These are phyloP conservation scores for Crotophaga sulcirostris DNA, from an alignment of 2,113 vertebrate genomes.

Conservation along the genomic window DNA sequence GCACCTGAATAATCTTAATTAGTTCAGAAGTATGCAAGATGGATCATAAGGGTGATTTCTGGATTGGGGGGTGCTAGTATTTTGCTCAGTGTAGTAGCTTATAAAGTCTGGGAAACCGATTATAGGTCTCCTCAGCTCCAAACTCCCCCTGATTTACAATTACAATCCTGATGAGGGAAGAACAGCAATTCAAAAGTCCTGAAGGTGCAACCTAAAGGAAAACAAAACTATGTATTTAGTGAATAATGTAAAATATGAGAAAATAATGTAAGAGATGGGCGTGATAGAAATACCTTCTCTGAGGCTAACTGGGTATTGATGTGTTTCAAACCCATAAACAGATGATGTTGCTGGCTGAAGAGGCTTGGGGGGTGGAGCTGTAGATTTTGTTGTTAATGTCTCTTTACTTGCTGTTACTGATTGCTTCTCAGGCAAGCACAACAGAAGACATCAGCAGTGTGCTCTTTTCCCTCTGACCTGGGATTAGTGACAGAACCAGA, in stretches of 20 bases:
- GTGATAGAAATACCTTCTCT: neutral
- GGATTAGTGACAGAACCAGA: neutral
- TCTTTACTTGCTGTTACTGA: neutral
- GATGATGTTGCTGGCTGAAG: neutral
- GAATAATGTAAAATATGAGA: neutral
- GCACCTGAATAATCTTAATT: neutral
- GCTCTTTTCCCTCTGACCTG: neutral
- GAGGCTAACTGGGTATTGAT: neutral
- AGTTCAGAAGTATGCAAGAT: neutral
- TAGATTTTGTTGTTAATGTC: neutral
- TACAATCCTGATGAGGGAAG: neutral
- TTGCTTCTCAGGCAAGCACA: neutral
- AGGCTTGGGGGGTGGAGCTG: neutral
- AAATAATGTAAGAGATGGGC: neutral
- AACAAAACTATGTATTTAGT: neutral
- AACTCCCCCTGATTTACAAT: neutral
- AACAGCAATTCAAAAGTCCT: neutral
- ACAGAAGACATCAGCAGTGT: neutral
- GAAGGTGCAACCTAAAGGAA: neutral
- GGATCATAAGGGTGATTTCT: neutral
- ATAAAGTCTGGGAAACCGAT: neutral
- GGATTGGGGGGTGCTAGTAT: neutral
- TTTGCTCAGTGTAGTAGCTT: neutral
- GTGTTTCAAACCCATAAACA: neutral
- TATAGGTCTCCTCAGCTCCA: neutral